A percentile compares a stretch with the other conserved stretches of the same genome.
These are phyloP conservation scores for Leptinotarsa juncta DNA, from an alignment of 2,888 invertebrate species.

Conservation along the genomic window DNA sequence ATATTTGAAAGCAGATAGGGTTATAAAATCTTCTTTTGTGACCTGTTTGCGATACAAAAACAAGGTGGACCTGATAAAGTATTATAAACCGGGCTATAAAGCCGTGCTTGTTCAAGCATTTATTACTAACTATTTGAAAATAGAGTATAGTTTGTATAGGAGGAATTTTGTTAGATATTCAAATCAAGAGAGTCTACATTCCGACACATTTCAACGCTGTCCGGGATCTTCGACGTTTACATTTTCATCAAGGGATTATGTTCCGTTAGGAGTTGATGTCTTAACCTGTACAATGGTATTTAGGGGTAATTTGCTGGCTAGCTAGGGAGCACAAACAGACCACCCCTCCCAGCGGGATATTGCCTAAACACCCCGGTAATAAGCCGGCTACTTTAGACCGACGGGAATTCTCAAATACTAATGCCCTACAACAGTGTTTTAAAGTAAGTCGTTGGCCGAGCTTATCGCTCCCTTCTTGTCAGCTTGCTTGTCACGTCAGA, in stretches of 20 bases:
- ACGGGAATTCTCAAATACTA: constrained; percentile 50
- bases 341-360: constrained; percentile 59
- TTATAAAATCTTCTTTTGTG: too few relatives aligned
- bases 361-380: constrained; percentile 51
- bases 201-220: neutral
- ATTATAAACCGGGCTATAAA: too few relatives aligned
- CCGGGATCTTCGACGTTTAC: constrained; percentile 38
- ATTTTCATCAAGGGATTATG: constrained; percentile 47
- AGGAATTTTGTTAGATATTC: too few relatives aligned
- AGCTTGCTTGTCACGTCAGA: constrained; percentile 35
- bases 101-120: too few relatives aligned
- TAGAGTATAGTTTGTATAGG: too few relatives aligned
- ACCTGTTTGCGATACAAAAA: too few relatives aligned
- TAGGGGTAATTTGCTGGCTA: constrained; percentile 55
- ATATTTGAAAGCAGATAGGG: too few relatives aligned
- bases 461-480: constrained; percentile 25
- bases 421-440: constrained; percentile 34
- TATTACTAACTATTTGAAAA: too few relatives aligned
- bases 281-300: constrained; percentile 47
- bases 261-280: constrained; percentile 43
- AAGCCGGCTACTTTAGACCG: constrained; percentile 51
- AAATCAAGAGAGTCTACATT: neutral
- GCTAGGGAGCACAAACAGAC: constrained; percentile 59
- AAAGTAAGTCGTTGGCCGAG: constrained; percentile 14
- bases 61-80: too few relatives aligned